These are phyloP conservation scores for Podarcis cretensis DNA, from an alignment of 2,113 vertebrate genomes.

Conservation along the genomic window DNA sequence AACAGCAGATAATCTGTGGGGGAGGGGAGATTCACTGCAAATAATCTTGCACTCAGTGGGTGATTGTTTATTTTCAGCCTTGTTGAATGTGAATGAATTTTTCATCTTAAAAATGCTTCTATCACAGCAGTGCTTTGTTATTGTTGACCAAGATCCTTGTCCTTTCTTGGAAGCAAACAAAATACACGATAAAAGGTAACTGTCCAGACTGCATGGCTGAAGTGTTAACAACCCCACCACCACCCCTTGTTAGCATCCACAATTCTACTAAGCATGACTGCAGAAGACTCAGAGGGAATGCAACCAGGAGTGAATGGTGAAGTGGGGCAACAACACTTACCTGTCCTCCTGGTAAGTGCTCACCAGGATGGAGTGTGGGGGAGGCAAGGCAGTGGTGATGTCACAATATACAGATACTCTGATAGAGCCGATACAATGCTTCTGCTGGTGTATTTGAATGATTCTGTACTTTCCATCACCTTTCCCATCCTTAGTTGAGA, in stretches of 20 bases:
- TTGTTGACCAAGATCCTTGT: constrained; percentile 39
- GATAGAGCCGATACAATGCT: no score
- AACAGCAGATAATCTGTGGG: constrained; percentile 38
- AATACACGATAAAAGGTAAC: background rate
- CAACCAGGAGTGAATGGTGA: background rate
- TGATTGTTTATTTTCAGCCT: constrained; percentile 63
- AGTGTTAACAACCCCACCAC: no score
- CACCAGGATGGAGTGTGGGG: no score
- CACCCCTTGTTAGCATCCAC: background rate
- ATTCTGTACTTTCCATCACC: no score
- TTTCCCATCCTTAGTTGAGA: no score
- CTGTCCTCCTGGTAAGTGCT: no score
- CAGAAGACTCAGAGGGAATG: constrained; percentile 37
- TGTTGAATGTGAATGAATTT: constrained; percentile 47
- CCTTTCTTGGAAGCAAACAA: constrained; percentile 40
- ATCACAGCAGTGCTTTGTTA: constrained; percentile 40
- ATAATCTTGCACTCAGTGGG: constrained; percentile 57
- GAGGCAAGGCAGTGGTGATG: no score
- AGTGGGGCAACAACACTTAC: no score
- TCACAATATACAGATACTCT: no score
- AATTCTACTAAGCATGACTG: constrained; percentile 18
- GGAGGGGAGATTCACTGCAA: constrained; percentile 39
- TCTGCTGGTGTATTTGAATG: no score
- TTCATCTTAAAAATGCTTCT: constrained; percentile 62
- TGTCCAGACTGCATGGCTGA: constrained; percentile 8